A percentile compares a stretch with the other conserved stretches of the same genome.
These are phyloP conservation scores for Aphaenogaster floridana DNA, from an alignment of 1,140 invertebrate genomes.

Conservation along the genomic window DNA sequence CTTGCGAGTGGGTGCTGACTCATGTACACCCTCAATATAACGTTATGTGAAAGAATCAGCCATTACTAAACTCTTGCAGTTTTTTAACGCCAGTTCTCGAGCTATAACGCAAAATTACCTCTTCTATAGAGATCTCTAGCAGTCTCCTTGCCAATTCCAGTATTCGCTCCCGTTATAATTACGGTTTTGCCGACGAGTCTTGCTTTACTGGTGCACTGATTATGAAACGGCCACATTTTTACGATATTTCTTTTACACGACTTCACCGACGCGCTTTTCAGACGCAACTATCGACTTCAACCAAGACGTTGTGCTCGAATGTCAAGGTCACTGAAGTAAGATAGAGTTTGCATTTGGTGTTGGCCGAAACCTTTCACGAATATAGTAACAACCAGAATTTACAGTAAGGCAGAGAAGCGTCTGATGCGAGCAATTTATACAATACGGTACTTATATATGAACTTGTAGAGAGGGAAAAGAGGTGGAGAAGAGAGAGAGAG, in stretches of 20 bases:
- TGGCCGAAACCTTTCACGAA: not conserved
- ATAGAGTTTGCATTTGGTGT: not conserved
- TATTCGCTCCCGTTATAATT: constrained; percentile 95
- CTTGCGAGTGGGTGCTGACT: too few species aligned
- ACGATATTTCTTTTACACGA: not conserved
- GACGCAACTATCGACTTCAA: not conserved
- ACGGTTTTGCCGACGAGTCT: constrained; percentile 92
- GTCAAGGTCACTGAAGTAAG: not conserved
- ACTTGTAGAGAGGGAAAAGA: not conserved
- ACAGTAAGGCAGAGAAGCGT: not conserved
- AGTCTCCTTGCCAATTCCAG: constrained; percentile 96
- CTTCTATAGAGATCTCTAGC: constrained; percentile 92
- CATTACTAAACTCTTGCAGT: too few species aligned
- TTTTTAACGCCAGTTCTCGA: too few species aligned
- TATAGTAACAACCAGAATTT: not conserved
- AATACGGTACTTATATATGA: not conserved
- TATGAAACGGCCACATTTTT: constrained; percentile 88
- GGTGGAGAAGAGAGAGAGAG: too few species aligned
- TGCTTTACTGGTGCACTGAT: constrained; percentile 87
- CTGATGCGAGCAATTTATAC: not conserved
- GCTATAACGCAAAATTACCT: constrained; percentile 86
- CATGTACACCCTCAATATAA: too few species aligned
- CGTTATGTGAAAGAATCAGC: too few species aligned
- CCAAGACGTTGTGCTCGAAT: not conserved
- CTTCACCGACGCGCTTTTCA: not conserved